Percentiles rank a stretch among this genome's conserved stretches.
phyloP scores from a whole-genome alignment of 2,888 invertebrate species.

The Callinectes sapidus region DNA sequence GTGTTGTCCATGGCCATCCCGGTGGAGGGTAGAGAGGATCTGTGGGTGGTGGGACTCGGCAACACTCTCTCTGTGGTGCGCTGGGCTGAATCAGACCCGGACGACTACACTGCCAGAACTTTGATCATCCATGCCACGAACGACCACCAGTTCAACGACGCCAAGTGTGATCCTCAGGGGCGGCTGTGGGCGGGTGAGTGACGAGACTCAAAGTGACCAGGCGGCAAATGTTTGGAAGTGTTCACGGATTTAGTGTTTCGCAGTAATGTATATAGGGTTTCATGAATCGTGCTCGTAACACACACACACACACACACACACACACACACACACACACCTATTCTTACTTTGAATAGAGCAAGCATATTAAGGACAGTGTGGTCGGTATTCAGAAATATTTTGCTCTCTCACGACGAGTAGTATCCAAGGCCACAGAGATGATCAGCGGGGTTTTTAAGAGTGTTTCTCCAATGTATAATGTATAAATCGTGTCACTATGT shows the following conservation, averaged over 20 bases:
- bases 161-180: constrained; percentile 85
- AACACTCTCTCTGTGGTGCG: constrained; percentile 81
- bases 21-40: constrained; percentile 79
- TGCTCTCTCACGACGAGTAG: too few species aligned
- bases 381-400: too few species aligned
- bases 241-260: not conserved
- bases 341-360: not conserved
- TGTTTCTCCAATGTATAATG: too few species aligned
- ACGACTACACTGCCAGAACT: constrained; percentile 79
- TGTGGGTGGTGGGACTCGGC: constrained; percentile 82
- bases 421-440: too few species aligned
- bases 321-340: not conserved
- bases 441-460: too few species aligned
- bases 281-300: not conserved
- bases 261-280: too few species aligned
- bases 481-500: too few species aligned
- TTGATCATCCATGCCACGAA: constrained; percentile 18
- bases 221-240: not conserved
- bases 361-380: too few species aligned
- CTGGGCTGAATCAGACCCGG: constrained; percentile 73
- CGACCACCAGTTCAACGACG: constrained; percentile 82
- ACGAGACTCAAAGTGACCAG: not conserved
- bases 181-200: constrained; percentile 83
- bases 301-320: not conserved
- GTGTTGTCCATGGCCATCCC: constrained; percentile 80